phyloP scores from a whole-genome alignment of 1,140 invertebrate species.

The Trialeurodes vaporariorum region DNA sequence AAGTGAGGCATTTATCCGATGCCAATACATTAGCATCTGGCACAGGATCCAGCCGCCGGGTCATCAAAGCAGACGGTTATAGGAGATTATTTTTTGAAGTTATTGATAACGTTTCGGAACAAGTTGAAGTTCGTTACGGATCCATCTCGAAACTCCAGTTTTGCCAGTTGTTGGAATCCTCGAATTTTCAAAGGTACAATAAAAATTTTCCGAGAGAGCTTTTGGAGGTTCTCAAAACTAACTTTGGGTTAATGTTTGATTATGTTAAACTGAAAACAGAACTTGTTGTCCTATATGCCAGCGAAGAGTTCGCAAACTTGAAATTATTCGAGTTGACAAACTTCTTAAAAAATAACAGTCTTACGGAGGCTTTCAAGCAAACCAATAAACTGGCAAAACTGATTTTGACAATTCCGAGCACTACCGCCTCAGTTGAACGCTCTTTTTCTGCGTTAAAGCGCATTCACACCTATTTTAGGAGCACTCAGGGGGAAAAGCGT shows the following conservation, averaged over 20 bases:
- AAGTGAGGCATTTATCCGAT: no score
- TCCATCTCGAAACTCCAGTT: background rate
- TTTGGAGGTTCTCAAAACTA: background rate
- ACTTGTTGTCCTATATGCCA: background rate
- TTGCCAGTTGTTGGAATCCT: background rate
- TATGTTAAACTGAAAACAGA: background rate
- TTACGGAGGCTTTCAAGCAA: background rate
- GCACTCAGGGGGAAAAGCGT: background rate
- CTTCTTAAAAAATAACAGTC: background rate
- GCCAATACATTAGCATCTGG: background rate
- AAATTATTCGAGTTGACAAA: background rate
- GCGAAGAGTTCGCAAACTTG: background rate
- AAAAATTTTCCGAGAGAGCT: background rate
- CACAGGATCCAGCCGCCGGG: background rate
- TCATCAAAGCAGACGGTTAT: background rate
- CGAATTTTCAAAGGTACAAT: background rate
- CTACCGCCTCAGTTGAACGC: background rate
- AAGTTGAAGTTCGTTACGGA: background rate
- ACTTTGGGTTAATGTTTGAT: background rate
- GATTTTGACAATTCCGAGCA: background rate
- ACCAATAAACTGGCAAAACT: background rate
- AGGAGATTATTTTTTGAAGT: background rate
- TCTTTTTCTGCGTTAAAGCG: background rate
- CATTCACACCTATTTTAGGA: background rate
- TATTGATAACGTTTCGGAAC: background rate